A percentile compares a stretch with the other conserved stretches of the same genome.
Conservation (phyloP, 1,140 invertebrate genomes). For the Telenomus remus region DNA sequence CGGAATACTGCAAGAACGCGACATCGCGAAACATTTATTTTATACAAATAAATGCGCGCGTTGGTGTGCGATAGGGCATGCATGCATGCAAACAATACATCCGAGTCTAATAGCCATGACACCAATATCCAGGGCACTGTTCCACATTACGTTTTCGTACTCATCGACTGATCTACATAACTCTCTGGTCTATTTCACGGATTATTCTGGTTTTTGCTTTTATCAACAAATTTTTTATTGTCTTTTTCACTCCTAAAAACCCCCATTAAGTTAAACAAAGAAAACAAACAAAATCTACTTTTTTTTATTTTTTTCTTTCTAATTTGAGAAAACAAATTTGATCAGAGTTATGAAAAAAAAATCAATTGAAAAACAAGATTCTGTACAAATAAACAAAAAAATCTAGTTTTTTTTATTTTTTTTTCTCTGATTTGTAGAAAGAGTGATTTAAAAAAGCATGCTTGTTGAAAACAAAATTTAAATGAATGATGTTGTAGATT, state of each 20-base stretch:
- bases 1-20: conserved; percentile 45
- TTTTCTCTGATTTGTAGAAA: no score
- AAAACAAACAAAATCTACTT: no score
- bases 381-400: no score
- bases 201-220: not conserved
- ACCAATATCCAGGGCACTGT: conserved; percentile 70
- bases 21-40: conserved; percentile 49
- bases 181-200: conserved; percentile 38
- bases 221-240: not conserved
- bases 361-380: no score
- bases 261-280: no score
- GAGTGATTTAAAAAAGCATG: no score
- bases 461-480: no score
- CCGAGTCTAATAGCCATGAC: conserved; percentile 66
- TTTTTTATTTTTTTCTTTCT: no score
- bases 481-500: no score
- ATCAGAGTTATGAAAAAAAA: no score
- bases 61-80: conserved; percentile 19
- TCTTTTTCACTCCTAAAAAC: not conserved
- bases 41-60: conserved; percentile 45
- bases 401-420: no score
- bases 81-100: conserved; percentile 50
- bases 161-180: conserved; percentile 56
- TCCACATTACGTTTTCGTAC: conserved; percentile 69
- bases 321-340: no score